These are phyloP conservation scores for Ganaspis brasiliensis DNA, from an alignment of 2,888 invertebrate genomes.

Conservation along the genomic window DNA sequence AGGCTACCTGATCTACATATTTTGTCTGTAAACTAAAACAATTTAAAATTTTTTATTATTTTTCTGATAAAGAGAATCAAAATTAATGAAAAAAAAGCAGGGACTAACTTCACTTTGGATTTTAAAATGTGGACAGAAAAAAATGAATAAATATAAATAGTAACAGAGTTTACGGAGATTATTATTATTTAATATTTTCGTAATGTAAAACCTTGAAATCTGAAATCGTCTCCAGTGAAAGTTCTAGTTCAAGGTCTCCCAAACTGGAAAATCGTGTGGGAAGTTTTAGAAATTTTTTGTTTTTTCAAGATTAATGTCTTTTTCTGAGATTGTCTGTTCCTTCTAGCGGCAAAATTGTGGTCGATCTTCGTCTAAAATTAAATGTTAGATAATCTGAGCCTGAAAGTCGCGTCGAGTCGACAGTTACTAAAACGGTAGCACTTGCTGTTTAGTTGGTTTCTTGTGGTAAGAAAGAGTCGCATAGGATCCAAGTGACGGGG, in stretches of 20 bases:
- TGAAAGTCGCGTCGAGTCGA: constrained; percentile 58
- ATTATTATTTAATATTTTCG: too few relatives aligned
- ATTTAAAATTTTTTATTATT: too few relatives aligned
- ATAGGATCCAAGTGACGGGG: constrained; percentile 47
- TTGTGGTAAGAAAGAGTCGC: constrained; percentile 32
- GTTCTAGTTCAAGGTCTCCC: not conserved
- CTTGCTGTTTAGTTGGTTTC: constrained; percentile 28
- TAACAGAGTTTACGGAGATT: too few relatives aligned
- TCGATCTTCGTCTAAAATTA: constrained; percentile 75
- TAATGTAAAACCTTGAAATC: too few relatives aligned
- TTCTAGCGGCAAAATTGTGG: constrained; percentile 45
- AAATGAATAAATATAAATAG: too few relatives aligned
- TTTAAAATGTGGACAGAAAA: too few relatives aligned
- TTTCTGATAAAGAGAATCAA: too few relatives aligned
- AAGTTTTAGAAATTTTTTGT: not conserved
- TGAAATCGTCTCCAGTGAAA: not conserved
- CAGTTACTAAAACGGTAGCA: constrained; percentile 65
- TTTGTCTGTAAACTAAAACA: too few relatives aligned
- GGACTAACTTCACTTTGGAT: too few relatives aligned
- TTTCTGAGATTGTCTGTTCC: constrained; percentile 43
- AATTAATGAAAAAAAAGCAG: too few relatives aligned
- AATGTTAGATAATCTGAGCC: constrained; percentile 78
- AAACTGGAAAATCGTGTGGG: not conserved
- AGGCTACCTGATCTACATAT: too few relatives aligned
- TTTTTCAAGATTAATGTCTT: constrained; percentile 36